Evolutionary conservation across 2,888 invertebrate genomes (phyloP).

Genomic region (Lumbricus terrestris): DNA sequence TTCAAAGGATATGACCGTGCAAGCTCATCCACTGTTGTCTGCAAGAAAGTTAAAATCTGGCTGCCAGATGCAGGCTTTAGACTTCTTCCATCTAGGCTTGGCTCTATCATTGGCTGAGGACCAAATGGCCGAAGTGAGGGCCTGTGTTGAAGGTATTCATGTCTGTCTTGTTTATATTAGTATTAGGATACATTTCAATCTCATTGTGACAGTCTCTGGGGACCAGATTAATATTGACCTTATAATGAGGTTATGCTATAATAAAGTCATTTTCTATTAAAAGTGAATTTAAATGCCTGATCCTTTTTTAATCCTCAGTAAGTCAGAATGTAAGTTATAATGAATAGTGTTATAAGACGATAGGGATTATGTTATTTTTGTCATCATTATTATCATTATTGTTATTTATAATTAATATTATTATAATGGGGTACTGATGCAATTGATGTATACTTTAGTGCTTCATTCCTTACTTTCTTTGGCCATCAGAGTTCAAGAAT

Average conservation of each 20-base stretch:
- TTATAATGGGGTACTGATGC: no score
- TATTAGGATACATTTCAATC: neutral
- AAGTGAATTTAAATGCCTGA: neutral
- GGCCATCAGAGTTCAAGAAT: neutral
- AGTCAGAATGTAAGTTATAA: no score
- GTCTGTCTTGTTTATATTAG: neutral
- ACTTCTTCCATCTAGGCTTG: neutral
- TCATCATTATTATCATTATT: no score
- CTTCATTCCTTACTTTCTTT: neutral
- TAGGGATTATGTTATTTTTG: no score
- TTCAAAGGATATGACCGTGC: neutral
- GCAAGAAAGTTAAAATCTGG: neutral
- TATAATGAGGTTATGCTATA: neutral
- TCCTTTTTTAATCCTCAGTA: no score
- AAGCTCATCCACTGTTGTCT: neutral
- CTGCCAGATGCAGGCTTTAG: neutral
- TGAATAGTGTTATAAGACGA: no score
- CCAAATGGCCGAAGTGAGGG: neutral
- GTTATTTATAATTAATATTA: no score
- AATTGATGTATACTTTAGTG: neutral
- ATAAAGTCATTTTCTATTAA: no score
- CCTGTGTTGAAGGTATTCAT: slow-evolving; percentile 12
- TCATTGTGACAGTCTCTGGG: neutral
- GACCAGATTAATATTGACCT: neutral
- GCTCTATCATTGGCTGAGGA: neutral